Conservation (phyloP, 2,888 invertebrate species). For the Apamea crenata region DNA sequence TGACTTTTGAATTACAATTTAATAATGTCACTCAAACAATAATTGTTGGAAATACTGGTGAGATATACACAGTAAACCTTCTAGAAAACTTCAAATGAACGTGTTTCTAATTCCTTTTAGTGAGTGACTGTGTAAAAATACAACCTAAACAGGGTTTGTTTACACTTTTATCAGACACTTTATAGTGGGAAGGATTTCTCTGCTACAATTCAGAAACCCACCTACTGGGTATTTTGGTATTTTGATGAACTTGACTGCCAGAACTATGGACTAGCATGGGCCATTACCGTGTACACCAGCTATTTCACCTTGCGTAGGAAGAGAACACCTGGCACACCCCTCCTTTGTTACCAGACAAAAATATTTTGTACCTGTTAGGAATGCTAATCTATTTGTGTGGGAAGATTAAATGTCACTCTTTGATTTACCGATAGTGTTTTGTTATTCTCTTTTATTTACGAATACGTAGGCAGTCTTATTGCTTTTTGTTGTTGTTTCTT, state of each 20-base stretch:
- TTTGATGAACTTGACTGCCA: neutral
- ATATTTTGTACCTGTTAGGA: conserved; percentile 38
- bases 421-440: conserved; percentile 30
- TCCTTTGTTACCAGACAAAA: conserved; percentile 43
- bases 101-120: neutral
- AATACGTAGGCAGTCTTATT: neutral
- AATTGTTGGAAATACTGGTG: neutral
- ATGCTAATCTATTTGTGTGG: conserved; percentile 31
- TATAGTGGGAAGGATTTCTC: neutral
- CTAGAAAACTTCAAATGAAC: too few relatives aligned
- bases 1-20: neutral
- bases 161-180: neutral
- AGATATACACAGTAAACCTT: neutral
- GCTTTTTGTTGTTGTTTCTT: neutral
- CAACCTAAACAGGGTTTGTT: neutral
- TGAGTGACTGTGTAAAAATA: neutral
- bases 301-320: conserved; percentile 2
- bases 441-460: neutral
- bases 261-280: neutral
- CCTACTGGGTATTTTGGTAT: neutral
- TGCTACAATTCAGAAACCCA: neutral
- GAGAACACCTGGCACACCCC: conserved; percentile 36
- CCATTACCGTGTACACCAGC: neutral
- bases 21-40: neutral
- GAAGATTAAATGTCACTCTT: conserved; percentile 37